Evolutionary conservation across 2,113 vertebrate genomes (phyloP).

Genomic region (Fregata magnificens): DNA sequence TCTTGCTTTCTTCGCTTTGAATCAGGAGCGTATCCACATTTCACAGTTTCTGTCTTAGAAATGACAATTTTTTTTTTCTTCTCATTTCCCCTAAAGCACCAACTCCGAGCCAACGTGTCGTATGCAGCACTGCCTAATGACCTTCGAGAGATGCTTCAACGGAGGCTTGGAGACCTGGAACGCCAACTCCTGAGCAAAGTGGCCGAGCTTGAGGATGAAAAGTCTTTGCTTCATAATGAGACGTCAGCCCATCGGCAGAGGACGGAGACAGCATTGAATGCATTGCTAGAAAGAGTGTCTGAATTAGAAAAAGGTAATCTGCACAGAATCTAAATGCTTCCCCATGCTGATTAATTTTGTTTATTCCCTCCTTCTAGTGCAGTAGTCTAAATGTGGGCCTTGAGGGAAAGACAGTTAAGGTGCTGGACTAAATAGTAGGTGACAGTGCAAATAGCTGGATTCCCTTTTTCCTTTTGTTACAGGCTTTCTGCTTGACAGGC

Average conservation of each 20-base stretch:
- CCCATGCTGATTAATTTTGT: background rate
- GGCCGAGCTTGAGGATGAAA: conserved; percentile 94
- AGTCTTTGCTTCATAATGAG: conserved; percentile 93
- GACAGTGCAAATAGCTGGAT: background rate
- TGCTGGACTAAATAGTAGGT: background rate
- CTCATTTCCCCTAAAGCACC: conserved; percentile 73
- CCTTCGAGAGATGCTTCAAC: conserved; percentile 90
- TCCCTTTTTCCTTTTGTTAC: background rate
- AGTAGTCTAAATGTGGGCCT: background rate
- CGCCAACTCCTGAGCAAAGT: conserved; percentile 92
- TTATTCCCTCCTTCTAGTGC: background rate
- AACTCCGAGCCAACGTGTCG: conserved; percentile 81
- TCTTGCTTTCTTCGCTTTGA: background rate
- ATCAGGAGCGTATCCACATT: background rate
- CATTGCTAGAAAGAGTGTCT: conserved; percentile 89
- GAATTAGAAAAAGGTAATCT: conserved; percentile 91
- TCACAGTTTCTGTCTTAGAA: background rate
- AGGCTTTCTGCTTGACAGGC: background rate
- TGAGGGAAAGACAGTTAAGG: background rate
- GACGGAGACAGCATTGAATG: conserved; percentile 88
- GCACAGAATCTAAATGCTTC: fast-evolving
- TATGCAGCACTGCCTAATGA: conserved; percentile 79
- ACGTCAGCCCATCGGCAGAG: conserved; percentile 90
- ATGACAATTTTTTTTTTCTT: background rate
- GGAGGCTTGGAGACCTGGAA: conserved; percentile 88